Base-by-base conservation (phyloP, 2,113 vertebrate species). In the Bettongia penicillata region DNA sequence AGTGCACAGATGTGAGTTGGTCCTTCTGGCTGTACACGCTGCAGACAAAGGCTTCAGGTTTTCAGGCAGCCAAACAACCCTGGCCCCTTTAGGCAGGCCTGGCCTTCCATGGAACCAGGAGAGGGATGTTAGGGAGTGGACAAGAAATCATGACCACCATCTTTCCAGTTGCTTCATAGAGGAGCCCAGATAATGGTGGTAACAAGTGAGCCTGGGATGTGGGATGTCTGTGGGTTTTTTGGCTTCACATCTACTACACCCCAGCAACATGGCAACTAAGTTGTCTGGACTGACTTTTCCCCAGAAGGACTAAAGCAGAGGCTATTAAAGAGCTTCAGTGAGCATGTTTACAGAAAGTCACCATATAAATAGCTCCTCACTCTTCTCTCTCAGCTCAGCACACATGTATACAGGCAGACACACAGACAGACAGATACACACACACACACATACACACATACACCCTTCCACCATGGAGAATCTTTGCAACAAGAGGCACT, bases 401-500 rank as follows among this genome's bases (percentile, higher is more conserved):
- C 51, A 92, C 95, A 48, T 93, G 95, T 97, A 94, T 37, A 93
- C 52, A 96, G 84, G 96, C 95, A 96, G n/a, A 10, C 48, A 48
- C n/a, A 53, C 37, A 31, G 48, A 89, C 51, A 53, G 22, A 94
- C 89, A 61, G 43, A 93, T 57, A 93, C 89, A 49, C 53, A 8
- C n/a, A n/a, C 53, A 23, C 91, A 61, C 25, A 51, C 57, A 94
- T 14, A 52, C 37, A 9, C 3, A 48, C 37, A 49, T 51, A n/a
- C 53, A 51, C 52, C 98, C 98, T 98, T 98, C 98, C 97, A 98
- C 98, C 98, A 98, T 95, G 98, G 98, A 99, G 98, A 98, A 98
- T 99, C 98, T 99, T 98, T 98, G 98, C 98, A 98, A 98, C 98
- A 98, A 98, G 99, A 99, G 99, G 99, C 99, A 99, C 99, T 99